phyloP scores from a whole-genome alignment of 2,113 vertebrate genomes.

The Catharus bicknelli region DNA sequence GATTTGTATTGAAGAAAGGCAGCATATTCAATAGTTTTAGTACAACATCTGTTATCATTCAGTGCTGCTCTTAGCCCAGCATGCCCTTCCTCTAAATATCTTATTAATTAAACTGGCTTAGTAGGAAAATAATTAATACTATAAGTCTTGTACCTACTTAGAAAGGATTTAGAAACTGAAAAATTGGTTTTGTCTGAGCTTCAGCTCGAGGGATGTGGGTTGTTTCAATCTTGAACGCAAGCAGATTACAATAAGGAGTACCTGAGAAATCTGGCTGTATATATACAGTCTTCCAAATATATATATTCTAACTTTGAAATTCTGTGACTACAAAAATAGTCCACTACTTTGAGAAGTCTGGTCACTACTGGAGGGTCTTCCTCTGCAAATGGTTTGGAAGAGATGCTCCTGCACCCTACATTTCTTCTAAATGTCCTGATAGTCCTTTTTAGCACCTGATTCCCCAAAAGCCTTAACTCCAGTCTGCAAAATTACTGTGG shows the following conservation, averaged over 20 bases:
- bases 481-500: not conserved
- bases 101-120: slow-evolving; percentile 62
- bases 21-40: not conserved
- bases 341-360: not conserved
- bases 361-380: not conserved
- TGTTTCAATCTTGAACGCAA: not conserved
- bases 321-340: not conserved
- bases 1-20: slow-evolving; percentile 9
- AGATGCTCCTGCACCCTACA: not conserved
- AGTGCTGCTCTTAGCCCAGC: slow-evolving; percentile 18
- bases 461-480: not conserved
- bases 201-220: not conserved
- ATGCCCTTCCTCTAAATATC: slow-evolving; percentile 52
- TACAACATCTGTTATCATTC: slow-evolving; percentile 48
- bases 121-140: slow-evolving; percentile 57
- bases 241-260: not conserved
- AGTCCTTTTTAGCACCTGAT: no score
- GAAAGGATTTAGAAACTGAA: slow-evolving; percentile 39
- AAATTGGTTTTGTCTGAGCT: slow-evolving; percentile 14
- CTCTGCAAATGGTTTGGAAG: not conserved
- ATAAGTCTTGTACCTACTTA: slow-evolving; percentile 42
- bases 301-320: not conserved
- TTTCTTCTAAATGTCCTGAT: not conserved
- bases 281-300: not conserved
- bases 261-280: not conserved